Evolutionary conservation across 2,113 vertebrate genomes (phyloP).

Genomic region (Microtus oregoni): DNA sequence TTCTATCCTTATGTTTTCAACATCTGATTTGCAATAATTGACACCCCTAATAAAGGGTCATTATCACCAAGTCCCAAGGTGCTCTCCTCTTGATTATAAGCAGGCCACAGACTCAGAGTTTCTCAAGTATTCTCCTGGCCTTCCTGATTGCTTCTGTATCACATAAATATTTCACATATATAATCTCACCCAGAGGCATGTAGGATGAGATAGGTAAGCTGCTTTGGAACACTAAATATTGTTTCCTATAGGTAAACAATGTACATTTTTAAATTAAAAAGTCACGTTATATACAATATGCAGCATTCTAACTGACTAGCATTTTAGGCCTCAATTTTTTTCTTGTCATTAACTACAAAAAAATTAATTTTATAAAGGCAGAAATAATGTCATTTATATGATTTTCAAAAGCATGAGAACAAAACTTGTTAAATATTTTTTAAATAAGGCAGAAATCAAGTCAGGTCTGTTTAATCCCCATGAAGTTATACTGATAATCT

Average conservation of each 20-base stretch:
- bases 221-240: not conserved
- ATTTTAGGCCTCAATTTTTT: not conserved
- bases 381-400: constrained; percentile 6
- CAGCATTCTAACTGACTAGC: not conserved
- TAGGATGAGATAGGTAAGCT: not conserved
- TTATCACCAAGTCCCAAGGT: too few species aligned
- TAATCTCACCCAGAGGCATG: not conserved
- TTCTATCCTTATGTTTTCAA: not conserved
- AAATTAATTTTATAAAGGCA: constrained; percentile 21
- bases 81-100: not conserved
- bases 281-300: not conserved
- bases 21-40: not conserved
- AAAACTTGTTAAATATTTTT: not conserved
- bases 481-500: constrained; percentile 30
- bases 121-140: not conserved
- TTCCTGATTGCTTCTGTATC: not conserved
- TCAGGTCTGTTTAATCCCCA: constrained; percentile 1
- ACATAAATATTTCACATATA: not conserved
- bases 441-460: constrained; percentile 2
- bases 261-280: not conserved
- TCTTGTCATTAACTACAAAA: not conserved
- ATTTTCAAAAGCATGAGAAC: not conserved
- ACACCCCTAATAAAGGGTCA: not conserved
- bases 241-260: not conserved
- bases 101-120: not conserved